These are phyloP conservation scores for Actias luna DNA, from an alignment of 2,888 invertebrate genomes.

Conservation along the genomic window DNA sequence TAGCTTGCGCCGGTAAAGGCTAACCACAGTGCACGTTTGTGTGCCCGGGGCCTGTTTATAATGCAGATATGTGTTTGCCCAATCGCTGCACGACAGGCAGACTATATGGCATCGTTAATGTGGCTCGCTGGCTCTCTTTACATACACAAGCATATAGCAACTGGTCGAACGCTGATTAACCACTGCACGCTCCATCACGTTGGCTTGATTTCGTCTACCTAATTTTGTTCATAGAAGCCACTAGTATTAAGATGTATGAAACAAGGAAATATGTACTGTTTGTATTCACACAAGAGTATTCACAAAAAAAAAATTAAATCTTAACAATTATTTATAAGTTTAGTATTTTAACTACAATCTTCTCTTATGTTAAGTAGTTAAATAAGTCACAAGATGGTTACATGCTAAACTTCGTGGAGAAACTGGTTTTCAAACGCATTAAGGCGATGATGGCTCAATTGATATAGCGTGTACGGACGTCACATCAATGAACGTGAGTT, in stretches of 20 bases:
- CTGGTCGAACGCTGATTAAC: constrained; percentile 78
- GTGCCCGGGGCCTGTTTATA: constrained; percentile 80
- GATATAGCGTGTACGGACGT: no score
- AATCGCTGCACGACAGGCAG: constrained; percentile 80
- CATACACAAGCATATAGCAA: constrained; percentile 82
- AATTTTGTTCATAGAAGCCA: constrained; percentile 35
- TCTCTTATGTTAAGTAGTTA: no score
- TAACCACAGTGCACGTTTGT: constrained; percentile 80
- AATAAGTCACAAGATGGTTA: no score
- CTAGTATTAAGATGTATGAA: background rate
- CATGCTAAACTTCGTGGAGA: no score
- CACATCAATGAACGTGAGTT: no score
- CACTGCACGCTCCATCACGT: constrained; percentile 69
- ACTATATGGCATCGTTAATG: constrained; percentile 82
- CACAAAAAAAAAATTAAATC: no score
- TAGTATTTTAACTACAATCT: no score
- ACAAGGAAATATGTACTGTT: no score
- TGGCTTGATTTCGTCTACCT: constrained; percentile 67
- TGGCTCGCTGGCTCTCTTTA: constrained; percentile 80
- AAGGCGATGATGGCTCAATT: no score
- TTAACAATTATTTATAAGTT: no score
- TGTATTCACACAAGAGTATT: no score
- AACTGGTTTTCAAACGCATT: no score
- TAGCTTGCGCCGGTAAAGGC: constrained; percentile 78
- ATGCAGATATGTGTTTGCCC: constrained; percentile 83